Conservation (phyloP, 2,888 invertebrate species). For the Petrolisthes cinctipes region DNA sequence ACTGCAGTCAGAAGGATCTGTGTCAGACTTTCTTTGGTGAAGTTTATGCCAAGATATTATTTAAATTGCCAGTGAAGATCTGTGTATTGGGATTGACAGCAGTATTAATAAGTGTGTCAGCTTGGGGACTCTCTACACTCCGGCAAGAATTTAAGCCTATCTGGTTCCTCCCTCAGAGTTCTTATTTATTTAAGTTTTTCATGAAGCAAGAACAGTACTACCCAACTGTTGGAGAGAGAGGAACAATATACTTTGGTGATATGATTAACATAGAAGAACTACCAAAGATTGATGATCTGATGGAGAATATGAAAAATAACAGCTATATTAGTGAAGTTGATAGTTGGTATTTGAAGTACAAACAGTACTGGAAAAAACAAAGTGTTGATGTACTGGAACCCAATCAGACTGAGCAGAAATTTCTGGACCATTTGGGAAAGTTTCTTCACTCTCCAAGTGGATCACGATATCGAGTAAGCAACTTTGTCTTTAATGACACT, state of each 20-base stretch:
- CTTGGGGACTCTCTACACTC: conserved; percentile 73
- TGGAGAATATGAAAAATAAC: conserved; percentile 38
- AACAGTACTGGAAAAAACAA: conserved; percentile 58
- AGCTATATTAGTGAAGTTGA: conserved; percentile 72
- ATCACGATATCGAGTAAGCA: conserved; percentile 75
- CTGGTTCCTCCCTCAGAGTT: conserved; percentile 83
- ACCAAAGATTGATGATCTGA: conserved; percentile 49
- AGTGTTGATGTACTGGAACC: conserved; percentile 43
- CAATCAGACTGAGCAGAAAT: conserved; percentile 70
- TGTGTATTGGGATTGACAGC: conserved; percentile 71
- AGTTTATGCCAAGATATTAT: conserved; percentile 72
- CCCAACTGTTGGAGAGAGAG: conserved; percentile 75
- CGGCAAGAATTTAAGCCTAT: conserved; percentile 84
- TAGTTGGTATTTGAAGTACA: conserved; percentile 74
- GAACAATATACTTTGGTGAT: conserved; percentile 57
- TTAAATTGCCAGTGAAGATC: conserved; percentile 69
- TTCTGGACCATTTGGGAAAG: conserved; percentile 77
- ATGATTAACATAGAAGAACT: conserved; percentile 55
- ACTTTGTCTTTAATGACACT: conserved; percentile 76
- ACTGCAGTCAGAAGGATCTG: conserved; percentile 74
- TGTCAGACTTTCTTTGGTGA: conserved; percentile 75
- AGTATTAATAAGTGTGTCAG: conserved; percentile 52
- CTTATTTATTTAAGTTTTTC: conserved; percentile 78
- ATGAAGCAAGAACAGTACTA: conserved; percentile 75
- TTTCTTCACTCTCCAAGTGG: conserved; percentile 80